Evolutionary conservation across 2,113 vertebrate genomes (phyloP).

Genomic region (Hydrolagus affinis): DNA sequence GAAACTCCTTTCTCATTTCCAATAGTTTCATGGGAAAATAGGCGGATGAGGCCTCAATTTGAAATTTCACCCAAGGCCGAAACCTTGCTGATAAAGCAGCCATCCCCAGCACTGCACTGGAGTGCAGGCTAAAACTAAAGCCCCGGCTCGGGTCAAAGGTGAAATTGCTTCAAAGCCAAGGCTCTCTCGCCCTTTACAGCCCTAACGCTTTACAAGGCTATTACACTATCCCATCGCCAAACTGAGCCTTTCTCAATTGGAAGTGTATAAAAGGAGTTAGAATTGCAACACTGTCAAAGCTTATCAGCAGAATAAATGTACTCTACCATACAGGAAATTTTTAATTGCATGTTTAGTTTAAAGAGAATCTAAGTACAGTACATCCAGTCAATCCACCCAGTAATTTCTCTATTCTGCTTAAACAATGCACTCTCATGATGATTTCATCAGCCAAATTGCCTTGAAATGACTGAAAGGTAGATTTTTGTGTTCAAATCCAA

Average conservation of each 20-base stretch:
- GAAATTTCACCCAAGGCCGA: too few species aligned
- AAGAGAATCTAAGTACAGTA: background rate
- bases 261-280: background rate
- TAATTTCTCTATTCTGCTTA: background rate
- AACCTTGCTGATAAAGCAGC: too few species aligned
- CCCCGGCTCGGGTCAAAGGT: too few species aligned
- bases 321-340: background rate
- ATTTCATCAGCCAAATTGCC: background rate
- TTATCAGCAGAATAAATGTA: background rate
- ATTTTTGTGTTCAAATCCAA: background rate
- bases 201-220: background rate
- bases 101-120: too few species aligned
- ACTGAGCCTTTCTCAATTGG: background rate
- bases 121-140: too few species aligned
- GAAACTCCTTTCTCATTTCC: too few species aligned
- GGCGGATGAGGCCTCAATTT: too few species aligned
- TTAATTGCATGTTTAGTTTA: background rate
- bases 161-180: too few species aligned
- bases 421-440: background rate
- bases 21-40: too few species aligned
- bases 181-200: too few species aligned
- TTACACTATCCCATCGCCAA: background rate
- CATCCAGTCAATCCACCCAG: too few species aligned
- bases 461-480: background rate
- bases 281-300: background rate